A percentile compares a stretch with the other conserved stretches of the same genome.
phyloP scores from a whole-genome alignment of 92 coral and sea anemone genomes.

The Heliopora coerulea region DNA sequence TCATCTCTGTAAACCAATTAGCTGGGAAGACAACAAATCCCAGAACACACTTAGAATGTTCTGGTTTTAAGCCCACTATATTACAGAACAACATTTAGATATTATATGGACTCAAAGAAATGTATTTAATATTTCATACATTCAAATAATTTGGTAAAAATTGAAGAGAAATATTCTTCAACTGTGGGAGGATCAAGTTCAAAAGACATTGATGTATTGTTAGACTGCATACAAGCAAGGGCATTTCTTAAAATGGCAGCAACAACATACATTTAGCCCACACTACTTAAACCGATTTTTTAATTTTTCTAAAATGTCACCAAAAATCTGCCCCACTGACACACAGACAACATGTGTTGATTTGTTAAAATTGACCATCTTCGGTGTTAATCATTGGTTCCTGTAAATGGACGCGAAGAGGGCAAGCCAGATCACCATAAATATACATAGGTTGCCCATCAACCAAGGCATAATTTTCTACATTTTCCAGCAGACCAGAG shows the following conservation, averaged over 20 bases:
- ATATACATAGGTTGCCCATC: slow-evolving; percentile 40
- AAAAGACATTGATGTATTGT: slow-evolving; percentile 32
- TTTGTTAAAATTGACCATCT: slow-evolving; percentile 17
- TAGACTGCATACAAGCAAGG: slow-evolving; percentile 36
- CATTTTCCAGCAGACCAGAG: too few relatives aligned
- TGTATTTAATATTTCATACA: background rate
- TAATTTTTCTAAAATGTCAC: slow-evolving; percentile 31
- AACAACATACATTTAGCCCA: slow-evolving; percentile 44
- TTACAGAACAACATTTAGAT: too few relatives aligned
- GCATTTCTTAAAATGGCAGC: slow-evolving; percentile 39
- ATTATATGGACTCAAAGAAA: background rate
- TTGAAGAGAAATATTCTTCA: slow-evolving; percentile 36
- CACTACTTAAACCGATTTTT: slow-evolving; percentile 33
- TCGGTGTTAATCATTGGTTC: slow-evolving; percentile 37
- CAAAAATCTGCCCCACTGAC: slow-evolving; percentile 40
- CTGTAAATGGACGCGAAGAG: slow-evolving; percentile 43
- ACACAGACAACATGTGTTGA: slow-evolving; percentile 23
- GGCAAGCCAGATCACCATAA: slow-evolving; percentile 52
- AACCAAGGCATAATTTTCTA: too few relatives aligned
- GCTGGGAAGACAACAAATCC: too few relatives aligned
- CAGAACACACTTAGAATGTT: background rate
- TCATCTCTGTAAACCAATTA: background rate
- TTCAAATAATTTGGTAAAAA: background rate
- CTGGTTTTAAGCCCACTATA: background rate
- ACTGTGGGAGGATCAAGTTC: slow-evolving; percentile 43